Conservation (phyloP, 2,888 invertebrate genomes). For the Conistra vaccinii region DNA sequence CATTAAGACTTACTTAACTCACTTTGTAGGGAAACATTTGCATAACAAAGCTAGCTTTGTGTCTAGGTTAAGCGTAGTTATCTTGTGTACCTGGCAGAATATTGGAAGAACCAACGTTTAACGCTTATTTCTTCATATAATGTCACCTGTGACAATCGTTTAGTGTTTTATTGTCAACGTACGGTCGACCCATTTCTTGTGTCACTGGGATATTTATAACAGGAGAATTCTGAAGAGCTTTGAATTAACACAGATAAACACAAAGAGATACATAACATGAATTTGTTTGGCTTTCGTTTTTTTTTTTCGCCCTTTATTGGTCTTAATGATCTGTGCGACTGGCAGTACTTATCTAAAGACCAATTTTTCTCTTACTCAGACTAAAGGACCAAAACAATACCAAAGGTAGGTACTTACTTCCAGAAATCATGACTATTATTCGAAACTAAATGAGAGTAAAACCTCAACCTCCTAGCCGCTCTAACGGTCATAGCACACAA, state of each 20-base stretch:
- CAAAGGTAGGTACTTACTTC: background rate
- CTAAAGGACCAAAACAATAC: slow-evolving; percentile 23
- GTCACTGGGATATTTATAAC: slow-evolving; percentile 42
- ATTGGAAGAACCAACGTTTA: slow-evolving; percentile 29
- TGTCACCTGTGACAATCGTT: slow-evolving; percentile 48
- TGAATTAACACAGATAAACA: slow-evolving; percentile 24
- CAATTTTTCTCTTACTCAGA: background rate
- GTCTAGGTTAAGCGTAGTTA: slow-evolving; percentile 9
- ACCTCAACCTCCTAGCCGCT: slow-evolving; percentile 25
- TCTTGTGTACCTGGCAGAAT: slow-evolving; percentile 8
- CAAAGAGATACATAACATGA: slow-evolving; percentile 1
- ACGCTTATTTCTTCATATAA: slow-evolving; percentile 9
- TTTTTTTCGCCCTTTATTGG: background rate
- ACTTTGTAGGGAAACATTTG: slow-evolving; percentile 37
- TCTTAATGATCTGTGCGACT: background rate
- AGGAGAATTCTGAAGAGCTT: slow-evolving; percentile 24
- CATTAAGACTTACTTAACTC: slow-evolving; percentile 27
- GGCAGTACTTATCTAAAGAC: slow-evolving; percentile 1
- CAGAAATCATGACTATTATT: slow-evolving; percentile 18
- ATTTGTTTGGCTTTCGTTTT: slow-evolving; percentile 15
- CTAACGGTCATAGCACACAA: slow-evolving; percentile 41
- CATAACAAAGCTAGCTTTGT: slow-evolving; percentile 22
- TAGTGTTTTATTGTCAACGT: slow-evolving; percentile 38
- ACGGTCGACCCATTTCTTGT: slow-evolving; percentile 38
- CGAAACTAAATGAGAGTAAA: slow-evolving; percentile 40